phyloP scores from a whole-genome alignment of 2,797 vertebrate species.

The Sebastolobus altivelis region DNA sequence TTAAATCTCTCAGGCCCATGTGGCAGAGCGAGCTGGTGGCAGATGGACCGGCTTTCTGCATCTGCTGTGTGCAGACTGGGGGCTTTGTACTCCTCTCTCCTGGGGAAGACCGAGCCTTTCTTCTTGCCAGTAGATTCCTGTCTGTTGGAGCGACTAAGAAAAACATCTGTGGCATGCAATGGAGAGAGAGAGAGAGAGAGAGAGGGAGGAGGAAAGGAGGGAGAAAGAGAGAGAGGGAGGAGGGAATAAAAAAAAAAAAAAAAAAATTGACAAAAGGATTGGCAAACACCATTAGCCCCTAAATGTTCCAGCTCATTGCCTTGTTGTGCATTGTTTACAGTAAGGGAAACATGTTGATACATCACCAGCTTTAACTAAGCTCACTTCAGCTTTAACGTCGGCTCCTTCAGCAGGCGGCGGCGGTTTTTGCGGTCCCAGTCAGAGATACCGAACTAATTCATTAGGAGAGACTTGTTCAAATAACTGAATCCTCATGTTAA shows the following conservation, averaged over 20 bases:
- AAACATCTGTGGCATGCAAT: constrained; percentile 96
- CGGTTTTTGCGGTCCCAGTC: constrained; percentile 90
- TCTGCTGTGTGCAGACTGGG: constrained; percentile 98
- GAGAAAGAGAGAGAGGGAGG: constrained; percentile 7
- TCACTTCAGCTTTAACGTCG: constrained; percentile 10
- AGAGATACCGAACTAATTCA: constrained; percentile 93
- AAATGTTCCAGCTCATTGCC: constrained; percentile 93
- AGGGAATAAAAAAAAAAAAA: constrained; percentile 73
- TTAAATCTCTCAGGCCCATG: constrained; percentile 95
- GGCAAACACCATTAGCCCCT: constrained; percentile 96
- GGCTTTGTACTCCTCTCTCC: constrained; percentile 99
- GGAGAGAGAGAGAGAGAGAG: constrained; percentile 79
- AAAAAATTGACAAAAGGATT: constrained; percentile 93
- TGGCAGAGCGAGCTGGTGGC: constrained; percentile 96
- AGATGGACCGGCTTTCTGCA: constrained; percentile 99
- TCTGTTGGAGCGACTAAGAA: constrained; percentile 98
- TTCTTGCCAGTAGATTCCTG: constrained; percentile 99
- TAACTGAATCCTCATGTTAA: constrained; percentile 50
- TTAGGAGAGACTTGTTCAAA: constrained; percentile 89
- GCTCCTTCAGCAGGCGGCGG: constrained; percentile 33
- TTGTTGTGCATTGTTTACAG: constrained; percentile 93
- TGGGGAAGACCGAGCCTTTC: constrained; percentile 95
- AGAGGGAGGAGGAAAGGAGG: constrained; percentile 16
- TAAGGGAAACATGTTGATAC: constrained; percentile 90
- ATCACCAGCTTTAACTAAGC: constrained; percentile 71